phyloP scores from a whole-genome alignment of 2,888 invertebrate genomes.

The Mythimna impura region DNA sequence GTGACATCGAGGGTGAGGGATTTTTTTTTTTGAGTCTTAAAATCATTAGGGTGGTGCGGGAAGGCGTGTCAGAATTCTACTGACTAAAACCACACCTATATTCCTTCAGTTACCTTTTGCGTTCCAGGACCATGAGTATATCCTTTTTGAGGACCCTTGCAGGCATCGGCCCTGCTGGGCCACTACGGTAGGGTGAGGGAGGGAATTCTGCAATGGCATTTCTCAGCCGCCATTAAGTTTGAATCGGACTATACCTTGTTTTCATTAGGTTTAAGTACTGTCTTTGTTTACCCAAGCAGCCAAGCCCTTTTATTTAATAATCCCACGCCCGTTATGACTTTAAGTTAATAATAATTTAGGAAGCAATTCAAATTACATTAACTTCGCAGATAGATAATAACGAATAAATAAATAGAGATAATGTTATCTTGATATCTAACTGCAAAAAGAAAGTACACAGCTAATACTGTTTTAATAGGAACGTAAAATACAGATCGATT shows the following conservation, averaged over 20 bases:
- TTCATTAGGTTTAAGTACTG: neutral
- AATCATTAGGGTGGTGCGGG: too few species aligned
- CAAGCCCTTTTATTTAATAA: constrained; percentile 23
- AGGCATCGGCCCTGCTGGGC: too few species aligned
- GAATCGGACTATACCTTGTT: neutral
- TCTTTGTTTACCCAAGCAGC: constrained; percentile 1
- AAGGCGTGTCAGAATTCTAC: too few species aligned
- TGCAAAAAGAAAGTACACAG: constrained; percentile 30
- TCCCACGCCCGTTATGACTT: constrained; percentile 14
- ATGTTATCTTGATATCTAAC: constrained; percentile 34
- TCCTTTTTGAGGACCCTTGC: too few species aligned
- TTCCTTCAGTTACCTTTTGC: too few species aligned
- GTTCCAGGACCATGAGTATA: too few species aligned
- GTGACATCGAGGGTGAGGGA: too few species aligned
- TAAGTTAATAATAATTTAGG: constrained; percentile 19
- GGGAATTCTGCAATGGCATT: neutral
- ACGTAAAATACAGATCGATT: constrained; percentile 11
- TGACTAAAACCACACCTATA: too few species aligned
- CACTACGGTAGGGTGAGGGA: too few species aligned
- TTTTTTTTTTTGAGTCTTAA: too few species aligned
- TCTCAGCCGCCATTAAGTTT: neutral
- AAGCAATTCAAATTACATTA: constrained; percentile 43
- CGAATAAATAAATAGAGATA: constrained; percentile 16
- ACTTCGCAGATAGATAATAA: constrained; percentile 10
- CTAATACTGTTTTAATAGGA: constrained; percentile 16